Base-by-base conservation (phyloP, 2,888 invertebrate species). In the Nebria brevicollis region DNA sequence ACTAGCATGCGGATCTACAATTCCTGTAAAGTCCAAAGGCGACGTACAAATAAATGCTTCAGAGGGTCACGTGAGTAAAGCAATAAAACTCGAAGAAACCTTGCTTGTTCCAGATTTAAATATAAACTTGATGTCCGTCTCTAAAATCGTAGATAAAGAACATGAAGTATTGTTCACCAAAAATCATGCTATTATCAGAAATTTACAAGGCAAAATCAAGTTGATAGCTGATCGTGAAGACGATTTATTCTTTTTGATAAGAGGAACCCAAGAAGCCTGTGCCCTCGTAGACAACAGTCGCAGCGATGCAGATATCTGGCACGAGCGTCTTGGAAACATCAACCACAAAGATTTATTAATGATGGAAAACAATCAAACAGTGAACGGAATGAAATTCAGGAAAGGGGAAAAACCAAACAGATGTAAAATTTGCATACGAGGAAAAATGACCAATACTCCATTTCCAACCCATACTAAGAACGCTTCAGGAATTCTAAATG, bases 21-120 rank as follows among this genome's bases (percentile, higher is more conserved):
- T 74, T 41, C 74, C 74, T 41, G 15, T 74, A 13, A 74, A 42
- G 15, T 74, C 74, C 20, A 42, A 74, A 74, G 74, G 74, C 74
- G 74, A 74, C 42, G 74, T 74, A 41, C 74, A 20, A 74, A 74
- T 74, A 74, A 41, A 74, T 15, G 3, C 74, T 74, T 74, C 74
- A 7, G 74, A 74, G 11, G 74, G 74, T 74, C 43, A 42, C 34
- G n/a, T 74, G 74, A 41, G 74, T 74, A 74, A 74, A 74, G 11
- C 13, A 42, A 42, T 74, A 74, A 74, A 74, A 42, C 74, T 74
- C 15, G 74, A 74, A 15, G 41, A 74, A 20, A 42, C 74, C 3
- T 42, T 74, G 41, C 42, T 42, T 42, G 74, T 74, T 74, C 74
- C 13, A 43, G 42, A 74, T 42, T 42, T 74, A 74, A 42, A 74